Evolutionary conservation across 1,140 invertebrate species (phyloP).

Genomic region (Eciton burchellii): DNA sequence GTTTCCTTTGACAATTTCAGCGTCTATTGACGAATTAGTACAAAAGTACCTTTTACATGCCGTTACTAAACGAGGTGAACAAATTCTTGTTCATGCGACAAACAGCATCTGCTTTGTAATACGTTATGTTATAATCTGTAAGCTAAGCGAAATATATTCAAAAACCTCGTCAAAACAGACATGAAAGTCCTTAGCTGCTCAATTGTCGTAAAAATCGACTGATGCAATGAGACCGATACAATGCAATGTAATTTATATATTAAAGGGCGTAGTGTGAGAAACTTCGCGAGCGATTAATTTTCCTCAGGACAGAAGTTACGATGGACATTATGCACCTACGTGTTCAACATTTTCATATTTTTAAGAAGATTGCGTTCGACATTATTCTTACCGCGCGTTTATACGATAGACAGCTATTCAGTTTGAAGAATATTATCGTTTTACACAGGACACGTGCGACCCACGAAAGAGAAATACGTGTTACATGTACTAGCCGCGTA

Average conservation of each 20-base stretch:
- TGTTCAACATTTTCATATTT: constrained; percentile 43
- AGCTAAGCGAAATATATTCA: constrained; percentile 55
- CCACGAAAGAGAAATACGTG: constrained; percentile 76
- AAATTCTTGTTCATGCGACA: constrained; percentile 21
- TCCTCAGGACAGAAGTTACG: background rate
- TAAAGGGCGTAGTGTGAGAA: constrained; percentile 3
- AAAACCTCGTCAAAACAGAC: constrained; percentile 82
- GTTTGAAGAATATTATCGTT: constrained; percentile 64
- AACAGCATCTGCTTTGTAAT: constrained; percentile 34
- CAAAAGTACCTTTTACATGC: constrained; percentile 11
- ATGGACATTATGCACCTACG: background rate
- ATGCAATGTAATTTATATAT: constrained; percentile 19
- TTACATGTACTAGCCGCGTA: constrained; percentile 83
- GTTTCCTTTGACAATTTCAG: background rate
- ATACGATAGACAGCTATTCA: constrained; percentile 40
- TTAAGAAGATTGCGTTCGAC: constrained; percentile 22
- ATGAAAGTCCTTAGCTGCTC: constrained; percentile 81
- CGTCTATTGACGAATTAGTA: background rate
- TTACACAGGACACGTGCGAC: constrained; percentile 72
- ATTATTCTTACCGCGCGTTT: constrained; percentile 39
- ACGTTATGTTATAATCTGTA: constrained; percentile 61
- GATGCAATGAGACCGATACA: constrained; percentile 23
- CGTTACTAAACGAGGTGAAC: background rate
- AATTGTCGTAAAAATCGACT: constrained; percentile 56
- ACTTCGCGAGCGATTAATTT: constrained; percentile 17